Percentiles rank a stretch among this genome's conserved stretches.
Evolutionary conservation across 1,140 invertebrate genomes (phyloP).

Genomic region (Drosophila tristis): DNA sequence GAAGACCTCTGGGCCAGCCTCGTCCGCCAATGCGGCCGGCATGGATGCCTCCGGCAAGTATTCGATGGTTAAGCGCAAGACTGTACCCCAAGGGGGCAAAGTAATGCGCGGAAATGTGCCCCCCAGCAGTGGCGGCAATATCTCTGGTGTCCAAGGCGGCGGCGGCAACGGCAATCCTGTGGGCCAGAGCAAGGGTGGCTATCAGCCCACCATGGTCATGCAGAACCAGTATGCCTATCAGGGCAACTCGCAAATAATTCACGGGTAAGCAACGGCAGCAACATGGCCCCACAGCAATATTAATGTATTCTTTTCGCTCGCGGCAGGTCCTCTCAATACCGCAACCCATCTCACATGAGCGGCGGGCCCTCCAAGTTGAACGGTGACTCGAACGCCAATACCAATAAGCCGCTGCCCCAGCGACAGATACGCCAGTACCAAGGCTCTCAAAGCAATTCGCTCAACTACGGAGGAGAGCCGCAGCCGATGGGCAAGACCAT

Average conservation of each 20-base stretch:
- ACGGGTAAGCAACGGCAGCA: slow-evolving; percentile 48
- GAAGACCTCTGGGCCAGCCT: slow-evolving; percentile 56
- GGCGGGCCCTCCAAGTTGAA: slow-evolving; percentile 73
- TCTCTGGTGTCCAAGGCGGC: slow-evolving; percentile 45
- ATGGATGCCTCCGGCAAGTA: slow-evolving; percentile 69
- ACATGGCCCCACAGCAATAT: not conserved
- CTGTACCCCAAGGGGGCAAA: slow-evolving; percentile 67
- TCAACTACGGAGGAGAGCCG: slow-evolving; percentile 68
- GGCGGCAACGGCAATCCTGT: slow-evolving; percentile 54
- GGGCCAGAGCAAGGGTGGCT: slow-evolving; percentile 61
- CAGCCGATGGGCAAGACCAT: slow-evolving; percentile 67
- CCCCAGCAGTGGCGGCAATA: slow-evolving; percentile 43
- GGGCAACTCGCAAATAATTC: slow-evolving; percentile 73
- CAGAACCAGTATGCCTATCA: slow-evolving; percentile 77
- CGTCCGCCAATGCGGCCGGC: slow-evolving; percentile 44
- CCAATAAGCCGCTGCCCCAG: slow-evolving; percentile 71
- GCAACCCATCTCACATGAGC: slow-evolving; percentile 66
- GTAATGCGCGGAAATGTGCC: slow-evolving; percentile 72
- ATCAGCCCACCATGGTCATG: slow-evolving; percentile 72
- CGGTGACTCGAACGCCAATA: slow-evolving; percentile 62
- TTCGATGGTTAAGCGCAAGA: slow-evolving; percentile 78
- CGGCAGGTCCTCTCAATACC: slow-evolving; percentile 55
- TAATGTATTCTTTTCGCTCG: not conserved
- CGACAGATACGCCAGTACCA: slow-evolving; percentile 75
- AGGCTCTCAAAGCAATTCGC: slow-evolving; percentile 71